These are phyloP conservation scores for Acanthis flammea DNA, from an alignment of 2,797 vertebrate genomes.

Conservation along the genomic window DNA sequence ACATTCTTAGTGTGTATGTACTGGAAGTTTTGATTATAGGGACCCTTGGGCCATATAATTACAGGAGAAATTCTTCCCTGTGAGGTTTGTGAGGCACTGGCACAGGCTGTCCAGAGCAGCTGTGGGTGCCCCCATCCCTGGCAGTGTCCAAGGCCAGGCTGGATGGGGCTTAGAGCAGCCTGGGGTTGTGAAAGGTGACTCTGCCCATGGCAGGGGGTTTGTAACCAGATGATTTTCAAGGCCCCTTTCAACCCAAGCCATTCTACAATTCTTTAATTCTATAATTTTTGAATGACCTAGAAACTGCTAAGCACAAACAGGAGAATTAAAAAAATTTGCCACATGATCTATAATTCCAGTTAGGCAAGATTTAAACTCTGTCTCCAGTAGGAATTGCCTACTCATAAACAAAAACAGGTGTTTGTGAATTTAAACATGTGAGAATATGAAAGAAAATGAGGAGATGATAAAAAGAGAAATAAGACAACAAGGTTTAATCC, in stretches of 20 bases:
- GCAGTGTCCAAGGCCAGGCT: not conserved
- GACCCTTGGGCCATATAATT: not conserved
- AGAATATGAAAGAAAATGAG: not conserved
- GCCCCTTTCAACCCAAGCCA: not conserved
- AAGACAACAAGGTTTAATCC: not conserved
- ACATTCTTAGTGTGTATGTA: not conserved
- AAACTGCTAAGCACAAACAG: not conserved
- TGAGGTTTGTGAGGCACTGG: not conserved
- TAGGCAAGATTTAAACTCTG: not conserved
- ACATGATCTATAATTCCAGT: not conserved
- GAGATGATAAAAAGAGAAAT: not conserved
- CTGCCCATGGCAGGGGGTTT: not conserved
- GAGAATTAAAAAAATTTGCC: not conserved
- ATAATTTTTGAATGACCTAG: not conserved
- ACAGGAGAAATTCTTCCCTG: not conserved
- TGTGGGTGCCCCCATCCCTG: not conserved
- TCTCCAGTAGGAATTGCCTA: not conserved
- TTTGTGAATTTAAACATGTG: not conserved
- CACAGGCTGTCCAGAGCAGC: not conserved
- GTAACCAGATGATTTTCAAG: not conserved
- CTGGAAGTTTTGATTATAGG: not conserved
- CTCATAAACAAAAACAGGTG: not conserved
- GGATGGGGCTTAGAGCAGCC: not conserved
- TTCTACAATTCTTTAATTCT: not conserved
- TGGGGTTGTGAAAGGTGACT: fast-evolving